These are phyloP conservation scores for Notolabrus celidotus DNA, from an alignment of 2,797 vertebrate species.

Conservation along the genomic window DNA sequence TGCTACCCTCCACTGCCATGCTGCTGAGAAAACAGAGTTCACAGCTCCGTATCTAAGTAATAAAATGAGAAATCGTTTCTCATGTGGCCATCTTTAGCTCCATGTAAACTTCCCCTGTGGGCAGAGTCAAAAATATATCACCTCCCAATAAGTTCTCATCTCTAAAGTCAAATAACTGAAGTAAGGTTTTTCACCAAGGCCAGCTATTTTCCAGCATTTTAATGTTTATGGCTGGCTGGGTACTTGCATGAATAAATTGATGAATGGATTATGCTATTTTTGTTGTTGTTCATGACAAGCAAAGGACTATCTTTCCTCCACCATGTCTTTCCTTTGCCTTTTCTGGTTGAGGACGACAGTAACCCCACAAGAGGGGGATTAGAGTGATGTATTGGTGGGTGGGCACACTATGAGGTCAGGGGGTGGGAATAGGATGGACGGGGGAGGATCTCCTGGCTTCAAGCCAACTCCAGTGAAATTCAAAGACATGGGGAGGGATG, in stretches of 20 bases:
- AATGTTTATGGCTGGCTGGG: neutral
- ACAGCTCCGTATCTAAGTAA: conserved; percentile 12
- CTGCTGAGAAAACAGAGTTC: conserved; percentile 24
- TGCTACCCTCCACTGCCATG: conserved; percentile 32
- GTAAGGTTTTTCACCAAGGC: conserved; percentile 9
- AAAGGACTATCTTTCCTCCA: neutral
- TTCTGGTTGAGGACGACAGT: conserved; percentile 5
- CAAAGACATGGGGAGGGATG: conserved; percentile 47
- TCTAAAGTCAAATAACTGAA: neutral
- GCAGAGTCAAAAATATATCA: conserved; percentile 1
- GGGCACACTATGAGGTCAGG: conserved; percentile 50
- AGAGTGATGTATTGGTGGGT: conserved; percentile 52
- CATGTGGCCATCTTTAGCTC: conserved; percentile 29
- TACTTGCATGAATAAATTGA: neutral
- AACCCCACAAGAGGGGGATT: conserved; percentile 9
- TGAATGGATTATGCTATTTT: neutral
- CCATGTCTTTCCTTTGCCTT: conserved; percentile 13
- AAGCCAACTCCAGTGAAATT: conserved; percentile 65
- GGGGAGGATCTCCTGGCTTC: conserved; percentile 63
- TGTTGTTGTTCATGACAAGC: neutral
- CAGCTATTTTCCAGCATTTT: neutral
- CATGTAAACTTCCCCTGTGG: conserved; percentile 25
- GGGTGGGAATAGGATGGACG: conserved; percentile 45
- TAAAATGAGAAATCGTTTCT: conserved; percentile 44
- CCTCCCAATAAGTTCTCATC: conserved; percentile 2